A percentile compares a stretch with the other conserved stretches of the same genome.
phyloP scores from a whole-genome alignment of 2,113 vertebrate genomes.

The Podarcis muralis region DNA sequence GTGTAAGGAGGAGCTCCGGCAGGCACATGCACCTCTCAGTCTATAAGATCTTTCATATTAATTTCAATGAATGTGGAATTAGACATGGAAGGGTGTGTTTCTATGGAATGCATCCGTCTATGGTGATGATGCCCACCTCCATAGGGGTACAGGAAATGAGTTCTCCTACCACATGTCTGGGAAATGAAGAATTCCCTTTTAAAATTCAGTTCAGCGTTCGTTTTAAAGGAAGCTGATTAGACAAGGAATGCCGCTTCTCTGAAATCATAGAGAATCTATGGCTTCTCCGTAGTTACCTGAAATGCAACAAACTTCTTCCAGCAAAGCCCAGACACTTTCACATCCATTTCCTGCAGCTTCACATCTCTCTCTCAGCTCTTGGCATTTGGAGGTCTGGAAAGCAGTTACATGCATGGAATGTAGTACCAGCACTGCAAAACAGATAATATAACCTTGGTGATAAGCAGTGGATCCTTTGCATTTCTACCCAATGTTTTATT shows the following conservation, averaged over 20 bases:
- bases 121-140: not conserved
- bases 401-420: conserved; percentile 45
- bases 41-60: no score
- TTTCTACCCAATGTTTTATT: not conserved
- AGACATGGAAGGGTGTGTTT: not conserved
- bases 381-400: conserved; percentile 61
- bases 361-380: conserved; percentile 66
- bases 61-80: no score
- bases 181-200: not conserved
- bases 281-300: conserved; percentile 69
- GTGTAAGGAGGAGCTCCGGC: no score
- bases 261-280: not conserved
- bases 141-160: not conserved
- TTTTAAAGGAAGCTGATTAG: not conserved
- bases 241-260: not conserved
- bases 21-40: no score
- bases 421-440: conserved; percentile 65
- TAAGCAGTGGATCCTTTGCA: rapidly evolving
- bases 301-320: conserved; percentile 71
- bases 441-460: conserved; percentile 10
- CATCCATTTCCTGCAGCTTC: conserved; percentile 58
- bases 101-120: not conserved
- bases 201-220: not conserved
- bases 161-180: not conserved
- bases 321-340: conserved; percentile 60